Evolutionary conservation across 2,113 vertebrate species (phyloP).

Genomic region (Gadus macrocephalus): DNA sequence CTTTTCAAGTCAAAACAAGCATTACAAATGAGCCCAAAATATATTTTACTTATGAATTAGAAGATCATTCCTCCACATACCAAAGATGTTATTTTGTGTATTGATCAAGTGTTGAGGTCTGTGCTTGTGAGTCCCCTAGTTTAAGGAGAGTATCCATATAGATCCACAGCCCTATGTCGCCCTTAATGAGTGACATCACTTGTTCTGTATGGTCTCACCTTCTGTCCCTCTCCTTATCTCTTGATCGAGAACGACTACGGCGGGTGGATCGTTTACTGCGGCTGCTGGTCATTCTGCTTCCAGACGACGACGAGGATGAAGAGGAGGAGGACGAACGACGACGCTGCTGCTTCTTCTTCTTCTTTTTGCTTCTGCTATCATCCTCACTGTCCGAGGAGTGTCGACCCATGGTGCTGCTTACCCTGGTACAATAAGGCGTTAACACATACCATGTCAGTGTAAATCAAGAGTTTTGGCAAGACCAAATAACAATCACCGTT

Average conservation of each 20-base stretch:
- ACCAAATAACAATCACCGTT: neutral
- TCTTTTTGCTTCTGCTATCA: slow-evolving; percentile 79
- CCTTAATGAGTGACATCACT: neutral
- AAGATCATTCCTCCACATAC: no score
- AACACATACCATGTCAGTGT: neutral
- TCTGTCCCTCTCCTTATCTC: slow-evolving; percentile 72
- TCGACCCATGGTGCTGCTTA: slow-evolving; percentile 78
- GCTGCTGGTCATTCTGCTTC: slow-evolving; percentile 75
- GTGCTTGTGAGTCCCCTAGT: neutral
- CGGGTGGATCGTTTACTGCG: slow-evolving; percentile 80
- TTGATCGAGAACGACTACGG: slow-evolving; percentile 81
- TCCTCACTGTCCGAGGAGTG: slow-evolving; percentile 91
- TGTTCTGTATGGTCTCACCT: slow-evolving; percentile 32
- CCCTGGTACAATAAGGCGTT: slow-evolving; percentile 16
- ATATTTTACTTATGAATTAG: no score
- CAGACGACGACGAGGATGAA: slow-evolving; percentile 87
- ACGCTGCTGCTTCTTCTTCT: slow-evolving; percentile 86
- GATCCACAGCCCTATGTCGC: no score
- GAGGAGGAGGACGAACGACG: slow-evolving; percentile 76
- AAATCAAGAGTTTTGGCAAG: neutral
- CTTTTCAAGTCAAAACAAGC: no score
- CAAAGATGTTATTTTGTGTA: no score
- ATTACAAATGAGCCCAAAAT: no score
- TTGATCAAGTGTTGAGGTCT: neutral
- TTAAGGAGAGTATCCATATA: neutral